A percentile compares a stretch with the other conserved stretches of the same genome.
Evolutionary conservation across 2,113 vertebrate species (phyloP).

Genomic region (Danionella cerebrum): DNA sequence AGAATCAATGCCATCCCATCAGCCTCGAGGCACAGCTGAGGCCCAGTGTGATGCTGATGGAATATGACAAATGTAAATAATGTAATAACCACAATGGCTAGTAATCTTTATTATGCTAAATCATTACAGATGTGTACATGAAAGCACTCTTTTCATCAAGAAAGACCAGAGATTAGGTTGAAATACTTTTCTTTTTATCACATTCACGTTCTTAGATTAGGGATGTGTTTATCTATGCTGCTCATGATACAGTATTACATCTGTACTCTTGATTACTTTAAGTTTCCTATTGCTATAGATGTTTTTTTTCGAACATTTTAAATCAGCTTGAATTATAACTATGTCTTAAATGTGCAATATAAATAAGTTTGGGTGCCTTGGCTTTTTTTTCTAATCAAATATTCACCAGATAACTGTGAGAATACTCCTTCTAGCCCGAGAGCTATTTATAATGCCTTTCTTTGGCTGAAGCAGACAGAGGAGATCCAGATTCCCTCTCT

Average conservation of each 20-base stretch:
- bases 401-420: too few relatives aligned
- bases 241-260: too few relatives aligned
- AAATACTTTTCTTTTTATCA: not conserved
- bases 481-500: not conserved
- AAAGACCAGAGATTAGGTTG: not conserved
- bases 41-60: slow-evolving; percentile 6
- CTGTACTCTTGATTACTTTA: too few relatives aligned
- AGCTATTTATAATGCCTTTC: slow-evolving; percentile 16
- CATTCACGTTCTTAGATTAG: too few relatives aligned
- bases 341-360: too few relatives aligned
- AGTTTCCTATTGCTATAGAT: too few relatives aligned
- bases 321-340: too few relatives aligned
- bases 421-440: not conserved
- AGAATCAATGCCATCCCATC: slow-evolving; percentile 25
- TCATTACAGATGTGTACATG: slow-evolving; percentile 14
- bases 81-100: not conserved
- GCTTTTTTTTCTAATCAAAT: too few relatives aligned
- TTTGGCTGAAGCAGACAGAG: slow-evolving; percentile 16
- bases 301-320: too few relatives aligned
- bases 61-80: slow-evolving; percentile 23
- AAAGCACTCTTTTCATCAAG: not conserved
- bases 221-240: too few relatives aligned
- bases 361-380: too few relatives aligned
- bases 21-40: slow-evolving; percentile 23
- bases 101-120: slow-evolving; percentile 8